Percentiles rank a stretch among this genome's conserved stretches.
Evolutionary conservation across 2,888 invertebrate species (phyloP).

Genomic region (Muscina levida): DNA sequence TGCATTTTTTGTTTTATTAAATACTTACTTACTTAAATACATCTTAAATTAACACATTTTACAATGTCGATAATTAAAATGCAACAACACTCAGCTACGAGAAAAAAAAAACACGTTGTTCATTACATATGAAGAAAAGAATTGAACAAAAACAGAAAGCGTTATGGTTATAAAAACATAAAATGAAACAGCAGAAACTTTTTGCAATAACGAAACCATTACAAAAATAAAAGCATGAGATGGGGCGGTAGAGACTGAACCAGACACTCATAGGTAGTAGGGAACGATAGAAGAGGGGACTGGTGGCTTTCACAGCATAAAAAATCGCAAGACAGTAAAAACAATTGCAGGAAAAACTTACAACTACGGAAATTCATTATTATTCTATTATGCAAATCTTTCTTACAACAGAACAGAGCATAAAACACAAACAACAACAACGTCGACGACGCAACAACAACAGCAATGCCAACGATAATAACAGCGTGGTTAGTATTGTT

Average conservation of each 20-base stretch:
- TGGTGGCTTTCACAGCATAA: not conserved
- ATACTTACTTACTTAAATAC: not conserved
- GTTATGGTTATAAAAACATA: constrained; percentile 47
- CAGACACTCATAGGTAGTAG: too few relatives aligned
- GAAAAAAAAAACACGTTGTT: constrained; percentile 9
- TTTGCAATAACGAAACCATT: not conserved
- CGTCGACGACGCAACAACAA: constrained; percentile 6
- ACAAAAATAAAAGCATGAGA: not conserved
- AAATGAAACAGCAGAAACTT: constrained; percentile 21
- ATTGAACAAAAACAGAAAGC: constrained; percentile 12
- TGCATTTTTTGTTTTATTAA: not conserved
- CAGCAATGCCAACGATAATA: not conserved
- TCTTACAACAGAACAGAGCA: constrained; percentile 25
- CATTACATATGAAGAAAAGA: constrained; percentile 11
- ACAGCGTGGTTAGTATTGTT: constrained; percentile 6
- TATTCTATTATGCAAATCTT: constrained; percentile 62
- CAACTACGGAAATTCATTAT: constrained; percentile 55
- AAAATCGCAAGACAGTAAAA: not conserved
- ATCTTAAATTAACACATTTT: not conserved
- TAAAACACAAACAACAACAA: constrained; percentile 36
- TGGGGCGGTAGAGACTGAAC: too few relatives aligned
- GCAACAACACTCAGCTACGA: not conserved
- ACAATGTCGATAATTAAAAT: constrained; percentile 22
- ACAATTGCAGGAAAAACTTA: not conserved
- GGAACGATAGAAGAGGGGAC: not conserved